Evolutionary conservation across 2,113 vertebrate species (phyloP).

Genomic region (Psammodynastes pulverulentus): DNA sequence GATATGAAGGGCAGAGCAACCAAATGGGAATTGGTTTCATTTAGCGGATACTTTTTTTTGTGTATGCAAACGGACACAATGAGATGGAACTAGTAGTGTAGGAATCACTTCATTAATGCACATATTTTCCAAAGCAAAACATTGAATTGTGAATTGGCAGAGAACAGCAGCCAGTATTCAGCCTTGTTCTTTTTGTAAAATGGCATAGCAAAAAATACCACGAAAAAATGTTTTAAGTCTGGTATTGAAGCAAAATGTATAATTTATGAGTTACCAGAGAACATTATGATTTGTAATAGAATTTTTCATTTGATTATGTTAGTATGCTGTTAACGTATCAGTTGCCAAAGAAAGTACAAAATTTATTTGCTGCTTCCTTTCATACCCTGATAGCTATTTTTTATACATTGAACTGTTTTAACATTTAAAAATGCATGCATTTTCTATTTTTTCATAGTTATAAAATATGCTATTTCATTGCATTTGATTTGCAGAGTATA

Average conservation of each 20-base stretch:
- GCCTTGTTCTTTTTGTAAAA: not conserved
- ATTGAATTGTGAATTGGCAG: constrained; percentile 10
- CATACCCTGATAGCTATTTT: not conserved
- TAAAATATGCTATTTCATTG: not conserved
- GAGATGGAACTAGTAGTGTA: not conserved
- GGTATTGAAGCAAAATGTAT: constrained; percentile 19
- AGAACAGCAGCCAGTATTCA: not conserved
- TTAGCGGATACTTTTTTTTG: not conserved
- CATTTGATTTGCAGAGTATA: not conserved
- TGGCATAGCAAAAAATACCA: not conserved
- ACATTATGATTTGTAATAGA: constrained; percentile 1
- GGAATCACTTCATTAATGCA: not conserved
- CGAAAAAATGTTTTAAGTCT: not conserved
- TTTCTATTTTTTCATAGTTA: not conserved
- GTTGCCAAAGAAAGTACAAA: not conserved
- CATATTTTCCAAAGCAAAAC: not conserved
- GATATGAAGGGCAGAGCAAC: not conserved
- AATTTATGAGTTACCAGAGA: constrained; percentile 36
- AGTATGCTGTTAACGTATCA: not conserved
- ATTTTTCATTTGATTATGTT: constrained; percentile 11
- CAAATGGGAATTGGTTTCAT: not conserved
- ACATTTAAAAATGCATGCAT: not conserved
- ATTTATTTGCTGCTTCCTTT: constrained; percentile 24
- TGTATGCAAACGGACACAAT: not conserved
- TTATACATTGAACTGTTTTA: not conserved